A percentile compares a stretch with the other conserved stretches of the same genome.
phyloP scores from a whole-genome alignment of 1,140 invertebrate species.

The Zaprionus davidi region DNA sequence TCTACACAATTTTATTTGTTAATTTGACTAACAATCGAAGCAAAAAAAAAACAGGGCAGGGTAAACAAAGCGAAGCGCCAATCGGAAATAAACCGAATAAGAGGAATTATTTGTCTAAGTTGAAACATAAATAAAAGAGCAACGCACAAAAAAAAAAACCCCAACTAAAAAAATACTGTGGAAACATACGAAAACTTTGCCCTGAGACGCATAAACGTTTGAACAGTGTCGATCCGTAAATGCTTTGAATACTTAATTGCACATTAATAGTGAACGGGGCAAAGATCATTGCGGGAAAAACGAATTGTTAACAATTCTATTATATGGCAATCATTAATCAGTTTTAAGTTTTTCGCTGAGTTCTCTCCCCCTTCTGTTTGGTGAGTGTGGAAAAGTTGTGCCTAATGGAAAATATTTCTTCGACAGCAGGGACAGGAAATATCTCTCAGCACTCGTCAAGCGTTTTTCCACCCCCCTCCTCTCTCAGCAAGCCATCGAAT shows the following conservation, averaged over 20 bases:
- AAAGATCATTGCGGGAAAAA: constrained; percentile 9
- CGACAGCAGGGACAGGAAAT: constrained; percentile 58
- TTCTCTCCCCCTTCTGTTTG: background rate
- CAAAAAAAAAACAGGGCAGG: constrained; percentile 28
- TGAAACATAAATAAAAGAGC: constrained; percentile 55
- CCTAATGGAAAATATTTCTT: constrained; percentile 33
- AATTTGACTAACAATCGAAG: constrained; percentile 5
- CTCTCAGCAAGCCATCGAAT: background rate
- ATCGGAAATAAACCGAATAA: constrained; percentile 58
- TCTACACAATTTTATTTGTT: background rate
- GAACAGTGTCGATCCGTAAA: constrained; percentile 2
- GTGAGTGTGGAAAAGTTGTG: constrained; percentile 27
- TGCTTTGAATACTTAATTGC: constrained; percentile 37
- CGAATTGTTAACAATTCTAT: constrained; percentile 46
- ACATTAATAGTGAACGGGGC: constrained; percentile 27
- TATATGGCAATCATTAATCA: constrained; percentile 47
- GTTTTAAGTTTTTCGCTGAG: constrained; percentile 6
- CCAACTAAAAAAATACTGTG: background rate
- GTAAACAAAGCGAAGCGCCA: constrained; percentile 58
- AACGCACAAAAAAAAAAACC: background rate
- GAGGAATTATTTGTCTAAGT: constrained; percentile 45
- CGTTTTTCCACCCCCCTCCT: background rate
- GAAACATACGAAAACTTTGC: constrained; percentile 26
- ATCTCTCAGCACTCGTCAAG: constrained; percentile 49
- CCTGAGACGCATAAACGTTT: constrained; percentile 15